Conservation (phyloP, 2,888 invertebrate species). For the Drosophila kambysellisi region DNA sequence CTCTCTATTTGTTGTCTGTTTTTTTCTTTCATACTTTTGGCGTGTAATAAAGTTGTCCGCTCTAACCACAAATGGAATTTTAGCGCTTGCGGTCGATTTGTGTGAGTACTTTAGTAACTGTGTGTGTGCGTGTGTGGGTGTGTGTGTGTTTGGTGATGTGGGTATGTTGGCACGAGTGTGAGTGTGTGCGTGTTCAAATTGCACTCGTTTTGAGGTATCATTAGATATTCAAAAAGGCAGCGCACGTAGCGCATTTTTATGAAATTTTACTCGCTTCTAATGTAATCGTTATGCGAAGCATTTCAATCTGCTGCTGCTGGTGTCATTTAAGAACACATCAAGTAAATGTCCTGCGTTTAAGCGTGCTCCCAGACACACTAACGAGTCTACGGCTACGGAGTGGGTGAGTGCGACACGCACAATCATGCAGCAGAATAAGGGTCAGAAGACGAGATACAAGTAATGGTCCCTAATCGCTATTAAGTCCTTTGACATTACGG, state of each 20-base stretch:
- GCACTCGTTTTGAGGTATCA: constrained; percentile 43
- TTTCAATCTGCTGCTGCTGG: constrained; percentile 37
- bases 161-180: constrained; percentile 28
- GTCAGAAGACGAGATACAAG: constrained; percentile 1
- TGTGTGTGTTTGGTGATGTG: constrained; percentile 3
- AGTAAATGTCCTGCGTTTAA: constrained; percentile 77
- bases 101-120: constrained; percentile 33
- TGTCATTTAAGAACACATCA: constrained; percentile 81
- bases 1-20: constrained; percentile 20
- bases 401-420: constrained; percentile 30
- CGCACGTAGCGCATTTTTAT: constrained; percentile 76
- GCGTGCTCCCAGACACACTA: constrained; percentile 47
- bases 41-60: constrained; percentile 68
- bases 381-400: constrained; percentile 36
- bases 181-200: no score
- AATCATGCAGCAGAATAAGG: constrained; percentile 24
- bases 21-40: constrained; percentile 50
- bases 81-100: constrained; percentile 67
- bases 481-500: constrained; percentile 3
- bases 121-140: constrained; percentile 13
- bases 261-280: constrained; percentile 77
- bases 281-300: constrained; percentile 73
- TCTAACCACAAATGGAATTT: constrained; percentile 74
- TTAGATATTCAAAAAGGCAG: constrained; percentile 78
- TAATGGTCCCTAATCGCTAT: constrained; percentile 39